Conservation (phyloP, 2,113 vertebrate species). For the Narcine bancroftii region DNA sequence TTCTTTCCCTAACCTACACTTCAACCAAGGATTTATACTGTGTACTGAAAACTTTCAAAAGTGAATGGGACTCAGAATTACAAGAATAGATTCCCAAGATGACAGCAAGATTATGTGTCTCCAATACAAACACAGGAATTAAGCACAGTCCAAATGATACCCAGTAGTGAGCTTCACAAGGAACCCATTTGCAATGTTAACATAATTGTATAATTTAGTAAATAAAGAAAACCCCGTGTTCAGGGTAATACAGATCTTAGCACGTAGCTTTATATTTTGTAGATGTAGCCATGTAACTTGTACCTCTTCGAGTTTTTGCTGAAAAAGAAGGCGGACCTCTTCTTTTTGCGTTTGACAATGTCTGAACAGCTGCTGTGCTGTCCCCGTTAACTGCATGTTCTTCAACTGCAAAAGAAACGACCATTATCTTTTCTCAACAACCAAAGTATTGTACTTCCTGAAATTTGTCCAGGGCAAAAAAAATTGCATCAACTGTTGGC, state of each 20-base stretch:
- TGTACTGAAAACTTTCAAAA: neutral
- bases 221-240: neutral
- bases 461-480: neutral
- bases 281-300: neutral
- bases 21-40: neutral
- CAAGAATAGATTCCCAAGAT: neutral
- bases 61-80: neutral
- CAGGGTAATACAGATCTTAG: neutral
- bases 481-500: neutral
- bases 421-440: neutral
- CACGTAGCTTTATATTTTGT: too few species aligned
- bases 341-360: slow-evolving; percentile 88
- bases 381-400: slow-evolving; percentile 76
- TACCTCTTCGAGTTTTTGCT: slow-evolving; percentile 94
- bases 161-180: neutral
- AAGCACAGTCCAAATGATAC: too few species aligned
- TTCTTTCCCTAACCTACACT: neutral
- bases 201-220: neutral
- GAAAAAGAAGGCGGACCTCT: slow-evolving; percentile 81
- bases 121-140: neutral
- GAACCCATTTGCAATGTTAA: neutral
- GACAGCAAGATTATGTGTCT: neutral
- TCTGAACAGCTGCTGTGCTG: slow-evolving; percentile 78
- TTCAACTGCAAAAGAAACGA: slow-evolving; percentile 61
- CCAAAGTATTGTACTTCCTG: neutral